Conservation (phyloP, 2,113 vertebrate genomes). For the Peromyscus maniculatus region DNA sequence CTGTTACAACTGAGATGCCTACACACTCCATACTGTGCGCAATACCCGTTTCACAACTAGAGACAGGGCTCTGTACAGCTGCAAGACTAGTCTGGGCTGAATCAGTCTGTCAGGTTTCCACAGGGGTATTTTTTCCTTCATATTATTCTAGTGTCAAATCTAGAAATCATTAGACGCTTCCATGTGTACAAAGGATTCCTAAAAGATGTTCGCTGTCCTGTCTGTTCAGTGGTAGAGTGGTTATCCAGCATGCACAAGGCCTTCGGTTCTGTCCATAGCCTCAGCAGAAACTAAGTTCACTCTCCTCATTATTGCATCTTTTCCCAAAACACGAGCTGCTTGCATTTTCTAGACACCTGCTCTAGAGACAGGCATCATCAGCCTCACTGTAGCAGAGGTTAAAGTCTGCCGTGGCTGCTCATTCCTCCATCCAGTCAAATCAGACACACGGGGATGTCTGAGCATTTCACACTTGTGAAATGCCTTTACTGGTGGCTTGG, state of each 20-base stretch:
- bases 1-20: slow-evolving; percentile 48
- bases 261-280: neutral
- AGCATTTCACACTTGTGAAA: neutral
- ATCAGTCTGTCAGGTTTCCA: slow-evolving; percentile 62
- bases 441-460: neutral
- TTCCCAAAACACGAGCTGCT: slow-evolving; percentile 28
- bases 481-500: neutral
- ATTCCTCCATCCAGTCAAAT: neutral
- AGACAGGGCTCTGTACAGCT: slow-evolving; percentile 13
- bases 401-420: neutral
- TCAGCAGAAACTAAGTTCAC: neutral
- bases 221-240: neutral
- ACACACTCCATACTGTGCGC: neutral
- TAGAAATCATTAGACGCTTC: slow-evolving; percentile 52
- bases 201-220: neutral
- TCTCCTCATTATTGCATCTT: slow-evolving; percentile 14
- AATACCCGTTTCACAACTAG: neutral
- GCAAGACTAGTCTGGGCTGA: slow-evolving; percentile 35
- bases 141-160: neutral
- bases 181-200: neutral
- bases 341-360: neutral
- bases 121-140: slow-evolving; percentile 15
- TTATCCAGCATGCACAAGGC: neutral
- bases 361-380: neutral
- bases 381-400: neutral